Base-by-base conservation (phyloP, 1,140 invertebrate genomes). In the Camponotus vicinus region DNA sequence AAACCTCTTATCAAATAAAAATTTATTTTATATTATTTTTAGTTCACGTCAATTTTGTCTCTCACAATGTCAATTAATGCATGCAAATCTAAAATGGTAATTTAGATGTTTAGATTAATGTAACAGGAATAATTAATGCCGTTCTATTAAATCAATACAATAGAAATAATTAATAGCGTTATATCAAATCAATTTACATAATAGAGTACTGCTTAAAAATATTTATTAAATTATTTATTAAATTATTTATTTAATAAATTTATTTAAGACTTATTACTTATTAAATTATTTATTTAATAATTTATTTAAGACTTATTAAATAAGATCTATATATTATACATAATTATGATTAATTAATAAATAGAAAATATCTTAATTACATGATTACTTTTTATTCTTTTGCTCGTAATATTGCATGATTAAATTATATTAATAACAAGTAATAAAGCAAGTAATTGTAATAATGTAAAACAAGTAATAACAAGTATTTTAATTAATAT, bases 121-220 rank as follows among this genome's bases (percentile, higher is more conserved):
- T 27, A 79, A 55, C 8, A 15, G 34, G 3, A 55, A 79, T 40
- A 69, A 79, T 69, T 69, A 55, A 79, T 64, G 2, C 13, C 32
- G 8, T 18, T 18, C 3, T 52, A 52, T 52, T 6, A 40, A 69
- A 69, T 79, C 18, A 32, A 55, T 69, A 18, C 27, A 79, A 55
- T 13, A 21, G 34, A 7, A 55, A 40, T 55, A 69, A 79, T 69
- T 69, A 55, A 79, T 49, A 6, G n/a, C 34, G 49, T 18, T 18
- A 15, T 18, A 52, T 52, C 5, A 55, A 69, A 55, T 69, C 13
- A 32, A 55, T 69, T 70, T 49, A 13, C 9, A 27, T 37, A 42
- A 69, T 8, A 6, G 55, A 67, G 32, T 63, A 21, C 7, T 7
- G 18, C 13, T n/a, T 78, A 18, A n/a, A 78, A 78, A 78, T 66